A percentile compares a stretch with the other conserved stretches of the same genome.
Evolutionary conservation across 2,888 invertebrate genomes (phyloP).

Genomic region (Acronicta alni): DNA sequence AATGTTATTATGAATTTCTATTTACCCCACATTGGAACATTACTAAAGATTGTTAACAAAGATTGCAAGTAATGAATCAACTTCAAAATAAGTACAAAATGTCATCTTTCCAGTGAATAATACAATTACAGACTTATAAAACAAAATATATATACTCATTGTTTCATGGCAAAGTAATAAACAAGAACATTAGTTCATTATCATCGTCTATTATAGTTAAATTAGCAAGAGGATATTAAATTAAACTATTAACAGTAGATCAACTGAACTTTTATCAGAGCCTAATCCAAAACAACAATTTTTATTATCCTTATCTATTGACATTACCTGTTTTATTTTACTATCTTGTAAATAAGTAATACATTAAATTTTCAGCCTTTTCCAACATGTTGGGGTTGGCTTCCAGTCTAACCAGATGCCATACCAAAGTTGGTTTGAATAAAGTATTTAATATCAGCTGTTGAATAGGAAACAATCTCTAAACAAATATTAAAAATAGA

Average conservation of each 20-base stretch:
- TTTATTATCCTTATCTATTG: constrained; percentile 19
- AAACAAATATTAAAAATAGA: too few species aligned
- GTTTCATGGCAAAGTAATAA: not conserved
- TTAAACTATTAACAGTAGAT: not conserved
- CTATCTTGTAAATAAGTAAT: too few species aligned
- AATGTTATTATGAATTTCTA: not conserved
- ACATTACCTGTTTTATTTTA: not conserved
- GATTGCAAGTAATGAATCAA: not conserved
- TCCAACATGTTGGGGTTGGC: too few species aligned
- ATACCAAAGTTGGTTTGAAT: too few species aligned
- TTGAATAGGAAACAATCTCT: too few species aligned
- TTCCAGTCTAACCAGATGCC: too few species aligned
- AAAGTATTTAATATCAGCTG: too few species aligned
- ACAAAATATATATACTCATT: not conserved
- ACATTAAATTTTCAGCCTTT: too few species aligned
- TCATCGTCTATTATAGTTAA: not conserved
- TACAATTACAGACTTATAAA: not conserved
- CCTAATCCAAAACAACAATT: not conserved
- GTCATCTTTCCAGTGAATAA: not conserved
- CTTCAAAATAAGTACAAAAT: not conserved
- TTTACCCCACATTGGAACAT: not conserved
- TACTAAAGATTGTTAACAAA: not conserved
- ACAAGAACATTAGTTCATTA: not conserved
- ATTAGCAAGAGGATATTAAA: not conserved
- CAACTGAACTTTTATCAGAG: not conserved